phyloP scores from a whole-genome alignment of 1,140 invertebrate genomes.

The Epicauta chinensis region DNA sequence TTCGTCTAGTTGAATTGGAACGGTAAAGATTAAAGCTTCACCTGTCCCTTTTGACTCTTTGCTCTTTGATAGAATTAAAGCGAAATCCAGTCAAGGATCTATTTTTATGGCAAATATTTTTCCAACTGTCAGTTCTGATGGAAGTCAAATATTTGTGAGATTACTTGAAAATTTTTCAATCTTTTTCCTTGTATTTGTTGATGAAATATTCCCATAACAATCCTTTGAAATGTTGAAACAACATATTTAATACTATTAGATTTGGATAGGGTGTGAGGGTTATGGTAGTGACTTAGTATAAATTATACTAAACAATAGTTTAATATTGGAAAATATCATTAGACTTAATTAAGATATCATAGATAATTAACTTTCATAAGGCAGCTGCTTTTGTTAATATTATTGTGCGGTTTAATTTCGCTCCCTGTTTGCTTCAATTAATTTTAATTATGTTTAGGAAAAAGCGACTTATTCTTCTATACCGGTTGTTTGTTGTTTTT shows the following conservation, averaged over 20 bases:
- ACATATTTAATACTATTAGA: conserved; percentile 4
- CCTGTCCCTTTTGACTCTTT: conserved; percentile 9
- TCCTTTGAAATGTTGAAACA: conserved; percentile 4
- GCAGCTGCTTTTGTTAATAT: conserved; percentile 8
- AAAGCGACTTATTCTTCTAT: too few relatives aligned
- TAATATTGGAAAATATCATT: conserved; percentile 14
- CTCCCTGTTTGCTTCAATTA: neutral
- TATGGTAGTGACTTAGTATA: conserved; percentile 11
- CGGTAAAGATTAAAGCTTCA: conserved; percentile 8
- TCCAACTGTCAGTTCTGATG: neutral
- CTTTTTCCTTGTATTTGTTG: conserved; percentile 4
- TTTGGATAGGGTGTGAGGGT: neutral
- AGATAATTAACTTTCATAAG: conserved; percentile 13
- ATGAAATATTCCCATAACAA: too few relatives aligned
- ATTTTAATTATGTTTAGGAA: neutral
- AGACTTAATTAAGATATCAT: conserved; percentile 17
- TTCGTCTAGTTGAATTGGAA: conserved; percentile 4
- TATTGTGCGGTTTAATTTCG: conserved; percentile 5
- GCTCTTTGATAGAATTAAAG: conserved; percentile 3
- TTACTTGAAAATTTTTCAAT: conserved; percentile 6
- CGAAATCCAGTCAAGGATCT: conserved; percentile 5
- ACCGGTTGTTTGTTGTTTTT: too few relatives aligned
- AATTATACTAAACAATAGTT: conserved; percentile 15
- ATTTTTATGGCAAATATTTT: neutral
- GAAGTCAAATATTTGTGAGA: neutral